Evolutionary conservation across 2,113 vertebrate species (phyloP).

Genomic region (Dendropsophus ebraccatus): DNA sequence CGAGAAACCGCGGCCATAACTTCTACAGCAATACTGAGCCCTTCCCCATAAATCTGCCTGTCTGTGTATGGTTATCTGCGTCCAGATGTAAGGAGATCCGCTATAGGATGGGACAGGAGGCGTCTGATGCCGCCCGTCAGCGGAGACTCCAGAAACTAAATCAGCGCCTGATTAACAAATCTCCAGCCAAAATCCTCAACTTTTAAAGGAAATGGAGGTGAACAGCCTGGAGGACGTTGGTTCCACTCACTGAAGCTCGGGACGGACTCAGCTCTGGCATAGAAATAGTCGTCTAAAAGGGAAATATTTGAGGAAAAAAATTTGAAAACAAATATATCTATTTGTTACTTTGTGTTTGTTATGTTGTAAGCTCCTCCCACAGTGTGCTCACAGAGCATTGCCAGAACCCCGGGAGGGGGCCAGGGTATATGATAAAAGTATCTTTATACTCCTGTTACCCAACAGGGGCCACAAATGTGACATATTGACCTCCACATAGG

Average conservation of each 20-base stretch:
- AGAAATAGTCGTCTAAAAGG: no score
- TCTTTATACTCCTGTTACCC: no score
- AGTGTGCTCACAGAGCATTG: no score
- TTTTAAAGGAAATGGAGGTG: conserved; percentile 1
- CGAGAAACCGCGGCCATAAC: background rate
- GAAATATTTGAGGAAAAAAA: no score
- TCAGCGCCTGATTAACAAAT: background rate
- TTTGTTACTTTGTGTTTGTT: no score
- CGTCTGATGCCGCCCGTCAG: background rate
- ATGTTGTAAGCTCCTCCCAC: no score
- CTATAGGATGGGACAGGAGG: background rate
- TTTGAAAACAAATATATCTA: no score
- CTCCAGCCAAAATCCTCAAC: background rate
- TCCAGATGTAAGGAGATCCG: conserved; percentile 6
- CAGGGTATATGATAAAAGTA: no score
- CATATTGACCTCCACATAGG: no score
- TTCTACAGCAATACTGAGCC: background rate
- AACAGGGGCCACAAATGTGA: no score
- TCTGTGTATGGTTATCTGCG: background rate
- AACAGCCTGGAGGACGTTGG: conserved; percentile 3
- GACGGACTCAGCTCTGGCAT: background rate
- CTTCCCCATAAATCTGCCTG: conserved; percentile 9
- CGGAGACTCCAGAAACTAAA: background rate
- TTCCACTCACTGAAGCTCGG: background rate
- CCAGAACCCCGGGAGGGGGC: no score